These are phyloP conservation scores for Enoplosus armatus DNA, from an alignment of 2,797 vertebrate species.

Conservation along the genomic window DNA sequence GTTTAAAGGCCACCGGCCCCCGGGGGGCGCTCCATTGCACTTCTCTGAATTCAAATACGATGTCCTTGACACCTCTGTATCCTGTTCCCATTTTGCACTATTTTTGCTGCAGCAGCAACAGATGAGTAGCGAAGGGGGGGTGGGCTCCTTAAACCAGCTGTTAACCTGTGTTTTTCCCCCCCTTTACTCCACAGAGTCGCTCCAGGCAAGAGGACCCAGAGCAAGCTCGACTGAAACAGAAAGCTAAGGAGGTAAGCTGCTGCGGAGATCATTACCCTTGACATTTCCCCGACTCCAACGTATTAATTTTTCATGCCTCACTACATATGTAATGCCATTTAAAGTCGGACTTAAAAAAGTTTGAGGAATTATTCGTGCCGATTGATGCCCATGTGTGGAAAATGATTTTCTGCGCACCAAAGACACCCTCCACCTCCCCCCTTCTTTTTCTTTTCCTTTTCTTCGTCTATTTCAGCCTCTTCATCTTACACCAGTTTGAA, in stretches of 20 bases:
- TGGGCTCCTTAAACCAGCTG: constrained; percentile 91
- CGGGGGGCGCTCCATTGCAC: constrained; percentile 83
- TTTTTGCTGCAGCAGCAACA: constrained; percentile 90
- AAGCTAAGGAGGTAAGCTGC: constrained; percentile 94
- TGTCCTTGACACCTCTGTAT: constrained; percentile 89
- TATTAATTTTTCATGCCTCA: constrained; percentile 97
- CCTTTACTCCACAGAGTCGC: constrained; percentile 88
- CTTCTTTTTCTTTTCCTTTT: constrained; percentile 5
- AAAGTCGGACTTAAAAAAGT: constrained; percentile 95
- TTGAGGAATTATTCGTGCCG: constrained; percentile 92
- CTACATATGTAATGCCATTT: constrained; percentile 98
- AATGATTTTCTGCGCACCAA: constrained; percentile 83
- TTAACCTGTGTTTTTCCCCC: constrained; percentile 88
- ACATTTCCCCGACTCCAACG: constrained; percentile 92
- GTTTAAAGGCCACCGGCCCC: constrained; percentile 86
- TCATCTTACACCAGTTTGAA: constrained; percentile 40
- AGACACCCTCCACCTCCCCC: constrained; percentile 48
- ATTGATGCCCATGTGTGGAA: constrained; percentile 93
- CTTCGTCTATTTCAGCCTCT: constrained; percentile 25
- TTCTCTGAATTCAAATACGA: constrained; percentile 86
- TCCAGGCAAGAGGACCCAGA: constrained; percentile 96
- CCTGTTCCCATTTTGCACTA: constrained; percentile 87
- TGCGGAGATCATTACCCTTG: constrained; percentile 95
- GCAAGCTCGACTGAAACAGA: constrained; percentile 94
- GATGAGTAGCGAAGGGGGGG: constrained; percentile 78